phyloP scores from a whole-genome alignment of 2,797 vertebrate species.

The Danio aesculapii region DNA sequence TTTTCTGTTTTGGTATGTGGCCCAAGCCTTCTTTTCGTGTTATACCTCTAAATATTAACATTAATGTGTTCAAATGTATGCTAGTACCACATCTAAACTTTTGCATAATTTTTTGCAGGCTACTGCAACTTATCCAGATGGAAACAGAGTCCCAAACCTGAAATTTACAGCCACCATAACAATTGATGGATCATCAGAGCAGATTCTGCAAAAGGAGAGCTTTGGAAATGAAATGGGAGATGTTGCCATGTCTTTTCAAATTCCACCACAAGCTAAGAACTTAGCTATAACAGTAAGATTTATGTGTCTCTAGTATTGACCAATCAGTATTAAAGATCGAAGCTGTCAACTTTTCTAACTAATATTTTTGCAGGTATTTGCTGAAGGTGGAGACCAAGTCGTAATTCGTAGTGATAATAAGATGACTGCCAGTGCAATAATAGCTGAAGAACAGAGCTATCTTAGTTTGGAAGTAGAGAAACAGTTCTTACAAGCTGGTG shows the following conservation, averaged over 20 bases:
- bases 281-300: conserved; percentile 70
- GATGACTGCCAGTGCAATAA: conserved; percentile 53
- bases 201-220: conserved; percentile 36
- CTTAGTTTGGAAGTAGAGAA: conserved; percentile 72
- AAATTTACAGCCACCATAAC: conserved; percentile 58
- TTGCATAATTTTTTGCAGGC: conserved; percentile 59
- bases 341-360: conserved; percentile 7
- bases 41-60: neutral
- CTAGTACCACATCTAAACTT: neutral
- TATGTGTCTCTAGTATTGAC: neutral
- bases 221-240: conserved; percentile 62
- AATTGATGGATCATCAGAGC: neutral
- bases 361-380: conserved; percentile 66
- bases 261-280: conserved; percentile 52
- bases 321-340: too few species aligned
- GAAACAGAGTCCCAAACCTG: conserved; percentile 64
- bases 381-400: conserved; percentile 57
- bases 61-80: neutral
- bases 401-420: conserved; percentile 46
- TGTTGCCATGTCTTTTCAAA: conserved; percentile 55
- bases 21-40: neutral
- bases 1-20: conserved; percentile 72
- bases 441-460: conserved; percentile 58
- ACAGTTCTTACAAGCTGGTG: conserved; percentile 61
- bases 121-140: conserved; percentile 67